These are phyloP conservation scores for Leptinotarsa texana DNA, from an alignment of 1,140 invertebrate species.

Conservation along the genomic window DNA sequence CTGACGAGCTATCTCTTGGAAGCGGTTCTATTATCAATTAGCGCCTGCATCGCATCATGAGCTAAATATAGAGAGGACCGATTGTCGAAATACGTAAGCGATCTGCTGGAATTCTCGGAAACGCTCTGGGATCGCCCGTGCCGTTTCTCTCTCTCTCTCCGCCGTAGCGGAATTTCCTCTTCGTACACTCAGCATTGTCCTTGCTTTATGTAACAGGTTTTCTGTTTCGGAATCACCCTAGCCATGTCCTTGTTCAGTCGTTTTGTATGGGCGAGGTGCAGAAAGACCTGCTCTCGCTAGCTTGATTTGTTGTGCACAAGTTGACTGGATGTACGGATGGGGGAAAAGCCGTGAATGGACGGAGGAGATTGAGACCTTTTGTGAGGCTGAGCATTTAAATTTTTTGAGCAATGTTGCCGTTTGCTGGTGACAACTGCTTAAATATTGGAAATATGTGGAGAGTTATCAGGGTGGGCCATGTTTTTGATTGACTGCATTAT, in stretches of 20 bases:
- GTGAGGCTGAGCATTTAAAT: background rate
- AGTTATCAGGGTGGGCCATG: no score
- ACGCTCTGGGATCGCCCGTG: constrained; percentile 24
- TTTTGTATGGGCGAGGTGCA: constrained; percentile 21
- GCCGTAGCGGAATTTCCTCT: constrained; percentile 45
- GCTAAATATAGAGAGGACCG: constrained; percentile 8
- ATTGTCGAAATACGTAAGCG: constrained; percentile 16
- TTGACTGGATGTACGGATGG: background rate
- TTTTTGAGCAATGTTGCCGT: background rate
- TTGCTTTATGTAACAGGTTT: constrained; percentile 40
- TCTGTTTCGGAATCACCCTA: constrained; percentile 29
- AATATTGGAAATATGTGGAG: no score
- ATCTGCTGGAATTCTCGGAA: constrained; percentile 23
- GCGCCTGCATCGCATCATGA: constrained; percentile 5
- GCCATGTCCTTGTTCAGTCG: constrained; percentile 18
- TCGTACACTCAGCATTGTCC: constrained; percentile 47
- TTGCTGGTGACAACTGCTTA: background rate
- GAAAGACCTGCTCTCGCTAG: constrained; percentile 16
- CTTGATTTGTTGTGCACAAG: constrained; percentile 19
- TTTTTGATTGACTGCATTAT: no score
- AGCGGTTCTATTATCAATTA: constrained; percentile 5
- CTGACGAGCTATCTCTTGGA: background rate
- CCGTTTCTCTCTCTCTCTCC: constrained; percentile 35
- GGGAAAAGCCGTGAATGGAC: background rate
- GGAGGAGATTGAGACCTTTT: background rate